Evolutionary conservation across 2,113 vertebrate species (phyloP).

Genomic region (Lagopus muta): DNA sequence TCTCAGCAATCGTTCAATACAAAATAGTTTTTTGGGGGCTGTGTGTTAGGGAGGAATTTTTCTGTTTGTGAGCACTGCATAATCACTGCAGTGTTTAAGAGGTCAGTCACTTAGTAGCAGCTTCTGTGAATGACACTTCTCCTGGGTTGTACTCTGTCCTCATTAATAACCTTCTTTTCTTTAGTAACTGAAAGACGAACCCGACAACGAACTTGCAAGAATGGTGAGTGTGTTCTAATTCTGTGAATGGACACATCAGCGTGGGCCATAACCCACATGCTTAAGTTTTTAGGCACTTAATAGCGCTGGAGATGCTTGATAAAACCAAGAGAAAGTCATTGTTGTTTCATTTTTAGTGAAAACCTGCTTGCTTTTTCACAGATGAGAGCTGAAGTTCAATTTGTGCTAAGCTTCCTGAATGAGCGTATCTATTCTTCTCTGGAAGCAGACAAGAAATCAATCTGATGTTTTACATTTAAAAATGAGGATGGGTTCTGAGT

Average conservation of each 20-base stretch:
- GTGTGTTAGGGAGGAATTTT: not conserved
- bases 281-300: not conserved
- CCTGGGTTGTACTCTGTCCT: not conserved
- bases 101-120: not conserved
- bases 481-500: not conserved
- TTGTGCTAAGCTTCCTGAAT: not conserved
- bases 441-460: not conserved
- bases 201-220: not conserved
- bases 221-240: not conserved
- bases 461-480: not conserved
- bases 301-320: not conserved
- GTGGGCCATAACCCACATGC: accelerated
- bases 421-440: not conserved
- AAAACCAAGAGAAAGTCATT: not conserved
- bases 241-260: not conserved
- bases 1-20: not conserved
- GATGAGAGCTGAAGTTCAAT: not conserved
- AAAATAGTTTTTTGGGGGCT: not conserved
- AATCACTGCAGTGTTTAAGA: not conserved
- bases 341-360: not conserved
- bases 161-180: not conserved
- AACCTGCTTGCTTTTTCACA: not conserved
- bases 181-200: slow-evolving; percentile 34
- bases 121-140: not conserved
- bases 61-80: not conserved